Conservation (phyloP, 2,113 vertebrate genomes). For the Anoplopoma fimbria region DNA sequence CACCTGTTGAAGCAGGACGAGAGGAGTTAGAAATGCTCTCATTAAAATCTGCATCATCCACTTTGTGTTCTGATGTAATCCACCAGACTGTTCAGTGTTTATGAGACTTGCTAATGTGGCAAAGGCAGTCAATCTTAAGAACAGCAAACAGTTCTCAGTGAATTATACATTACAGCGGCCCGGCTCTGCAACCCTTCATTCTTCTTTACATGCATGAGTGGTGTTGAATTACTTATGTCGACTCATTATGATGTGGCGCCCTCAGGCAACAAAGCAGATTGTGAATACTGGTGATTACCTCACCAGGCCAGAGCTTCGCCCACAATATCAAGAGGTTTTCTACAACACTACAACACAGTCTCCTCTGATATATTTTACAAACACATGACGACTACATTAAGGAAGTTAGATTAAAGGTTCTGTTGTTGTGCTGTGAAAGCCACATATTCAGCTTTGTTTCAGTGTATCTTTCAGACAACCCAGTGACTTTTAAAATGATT, state of each 20-base stretch:
- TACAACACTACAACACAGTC: background rate
- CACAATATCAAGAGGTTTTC: conserved; percentile 13
- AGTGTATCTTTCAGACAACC: background rate
- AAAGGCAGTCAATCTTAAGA: background rate
- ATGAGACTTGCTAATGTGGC: conserved; percentile 8
- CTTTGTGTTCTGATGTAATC: conserved; percentile 1
- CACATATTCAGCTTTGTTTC: background rate
- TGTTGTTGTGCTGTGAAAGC: background rate
- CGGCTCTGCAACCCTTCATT: conserved; percentile 29
- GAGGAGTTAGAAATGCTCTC: background rate
- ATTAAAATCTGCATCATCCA: conserved; percentile 1
- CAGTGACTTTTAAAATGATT: background rate
- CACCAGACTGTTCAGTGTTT: conserved; percentile 6
- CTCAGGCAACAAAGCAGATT: conserved; percentile 23
- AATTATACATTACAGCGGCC: conserved; percentile 19
- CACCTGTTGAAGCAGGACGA: conserved; percentile 12
- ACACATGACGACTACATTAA: background rate
- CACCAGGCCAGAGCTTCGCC: background rate
- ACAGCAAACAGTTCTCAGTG: conserved; percentile 10
- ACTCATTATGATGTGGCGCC: conserved; percentile 42
- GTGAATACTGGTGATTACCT: conserved; percentile 34
- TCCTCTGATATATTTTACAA: background rate
- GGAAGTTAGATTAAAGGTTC: background rate
- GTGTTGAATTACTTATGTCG: conserved; percentile 39
- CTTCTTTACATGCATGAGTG: conserved; percentile 48